Evolutionary conservation across 2,888 invertebrate species (phyloP).

Genomic region (Mythimna ferrago): DNA sequence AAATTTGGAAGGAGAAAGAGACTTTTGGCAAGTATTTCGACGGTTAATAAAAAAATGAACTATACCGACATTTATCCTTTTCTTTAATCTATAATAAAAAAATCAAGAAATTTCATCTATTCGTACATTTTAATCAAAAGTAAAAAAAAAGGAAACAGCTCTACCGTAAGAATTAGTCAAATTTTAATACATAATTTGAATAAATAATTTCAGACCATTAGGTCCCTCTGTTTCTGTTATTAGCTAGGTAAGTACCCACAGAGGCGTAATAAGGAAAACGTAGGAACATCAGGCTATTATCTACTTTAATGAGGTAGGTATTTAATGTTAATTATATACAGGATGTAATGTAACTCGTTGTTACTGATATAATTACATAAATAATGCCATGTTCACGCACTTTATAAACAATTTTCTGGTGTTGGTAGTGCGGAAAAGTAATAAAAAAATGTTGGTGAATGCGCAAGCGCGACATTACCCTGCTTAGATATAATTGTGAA

Average conservation of each 20-base stretch:
- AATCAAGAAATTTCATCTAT: background rate
- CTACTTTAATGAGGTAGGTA: conserved; percentile 85
- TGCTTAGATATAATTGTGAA: conserved; percentile 49
- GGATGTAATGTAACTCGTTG: conserved; percentile 80
- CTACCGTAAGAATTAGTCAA: background rate
- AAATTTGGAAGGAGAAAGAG: too few relatives aligned
- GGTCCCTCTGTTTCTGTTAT: conserved; percentile 34
- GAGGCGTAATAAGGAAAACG: conserved; percentile 82
- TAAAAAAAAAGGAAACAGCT: background rate
- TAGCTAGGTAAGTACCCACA: conserved; percentile 42
- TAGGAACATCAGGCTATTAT: conserved; percentile 77
- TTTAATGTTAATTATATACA: conserved; percentile 87
- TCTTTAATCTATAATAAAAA: background rate
- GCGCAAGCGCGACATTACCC: conserved; percentile 45
- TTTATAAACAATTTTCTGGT: conserved; percentile 85
- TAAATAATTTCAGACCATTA: conserved; percentile 25
- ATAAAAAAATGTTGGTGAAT: conserved; percentile 56
- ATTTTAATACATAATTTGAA: conserved; percentile 30
- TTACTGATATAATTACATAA: conserved; percentile 84
- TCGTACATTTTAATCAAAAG: background rate
- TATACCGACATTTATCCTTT: background rate
- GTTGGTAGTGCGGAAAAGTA: conserved; percentile 81
- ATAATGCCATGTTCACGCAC: conserved; percentile 76
- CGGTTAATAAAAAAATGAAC: background rate
- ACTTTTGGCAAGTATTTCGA: background rate